Base-by-base conservation (phyloP, 2,888 invertebrate species). In the Gisinianus flammeolus region DNA sequence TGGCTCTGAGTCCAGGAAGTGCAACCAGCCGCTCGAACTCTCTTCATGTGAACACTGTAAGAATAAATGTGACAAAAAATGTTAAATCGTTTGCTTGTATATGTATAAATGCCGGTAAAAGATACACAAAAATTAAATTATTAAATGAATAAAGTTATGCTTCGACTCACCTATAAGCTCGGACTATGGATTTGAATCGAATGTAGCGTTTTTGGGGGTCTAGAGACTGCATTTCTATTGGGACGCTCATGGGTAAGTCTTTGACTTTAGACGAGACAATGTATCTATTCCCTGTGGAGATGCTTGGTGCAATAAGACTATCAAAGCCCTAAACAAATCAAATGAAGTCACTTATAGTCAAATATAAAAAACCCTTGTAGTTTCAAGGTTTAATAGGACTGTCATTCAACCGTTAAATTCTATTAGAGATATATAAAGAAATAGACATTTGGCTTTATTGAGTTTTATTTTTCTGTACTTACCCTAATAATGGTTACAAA, bases 401-500 rank as follows among this genome's bases (percentile, higher is more conserved):
- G 16, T 22, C 16, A 44, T 44, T n/a, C n/a, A n/a, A n/a, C n/a
- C n/a, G n/a, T n/a, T n/a, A 64, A 75, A 35, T 0, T 44, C 10
- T 72, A n/a, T 30, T 12, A 33, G 35, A 70, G 30, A 30, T 28
- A 52, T 31, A 67, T n/a, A 24, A 62, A 10, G 44, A 56, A 72
- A 19, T n/a, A n/a, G n/a, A n/a, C n/a, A n/a, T n/a, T n/a, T n/a
- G n/a, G n/a, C n/a, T n/a, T n/a, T n/a, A n/a, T n/a, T n/a, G n/a
- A n/a, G n/a, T n/a, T n/a, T n/a, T n/a, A n/a, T n/a, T n/a, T n/a
- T n/a, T n/a, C n/a, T n/a, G n/a, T 64, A 19, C n/a, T 77, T 66
- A 84, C 84, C 80, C 79, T 81, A 77, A 85, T 80, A 1, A 85
- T 68, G 12, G 83, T 81, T 0, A 90, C 90, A 64, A 94, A 89